phyloP scores from a whole-genome alignment of 2,113 vertebrate genomes.

The Tretioscincus oriximinensis region DNA sequence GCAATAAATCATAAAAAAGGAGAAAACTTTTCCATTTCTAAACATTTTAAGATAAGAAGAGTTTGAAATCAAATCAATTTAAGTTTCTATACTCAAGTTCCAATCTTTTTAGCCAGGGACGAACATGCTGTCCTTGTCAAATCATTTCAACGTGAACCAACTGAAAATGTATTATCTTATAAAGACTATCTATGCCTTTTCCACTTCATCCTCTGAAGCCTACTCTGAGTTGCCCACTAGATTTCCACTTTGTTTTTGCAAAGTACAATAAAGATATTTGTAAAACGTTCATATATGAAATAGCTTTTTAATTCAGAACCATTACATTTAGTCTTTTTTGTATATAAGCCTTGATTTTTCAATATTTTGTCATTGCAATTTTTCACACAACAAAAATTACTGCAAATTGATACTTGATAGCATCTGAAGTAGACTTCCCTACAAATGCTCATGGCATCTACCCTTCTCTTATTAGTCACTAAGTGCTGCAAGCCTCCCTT shows the following conservation, averaged over 20 bases:
- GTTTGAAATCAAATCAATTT: slow-evolving; percentile 83
- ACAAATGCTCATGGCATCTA: no score
- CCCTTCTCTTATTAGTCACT: no score
- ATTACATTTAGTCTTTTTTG: not conserved
- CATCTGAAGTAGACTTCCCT: no score
- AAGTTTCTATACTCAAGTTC: slow-evolving; percentile 70
- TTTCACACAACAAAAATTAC: not conserved
- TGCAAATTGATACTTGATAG: not conserved
- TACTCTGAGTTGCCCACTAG: slow-evolving; percentile 20
- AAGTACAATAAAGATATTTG: not conserved
- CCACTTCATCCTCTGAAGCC: slow-evolving; percentile 37
- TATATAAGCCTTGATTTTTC: not conserved
- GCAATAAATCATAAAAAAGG: slow-evolving; percentile 90
- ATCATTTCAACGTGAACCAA: slow-evolving; percentile 69
- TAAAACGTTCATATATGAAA: not conserved
- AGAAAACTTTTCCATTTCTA: slow-evolving; percentile 79
- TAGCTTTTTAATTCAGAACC: not conserved
- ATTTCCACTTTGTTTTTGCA: slow-evolving; percentile 32
- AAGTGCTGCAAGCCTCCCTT: no score
- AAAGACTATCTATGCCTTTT: slow-evolving; percentile 42
- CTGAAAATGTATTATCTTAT: slow-evolving; percentile 74
- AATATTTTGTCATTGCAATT: not conserved
- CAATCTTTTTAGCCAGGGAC: slow-evolving; percentile 67
- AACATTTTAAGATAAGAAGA: slow-evolving; percentile 83
- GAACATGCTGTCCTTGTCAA: slow-evolving; percentile 72